These are phyloP conservation scores for Ptychobarbus kaznakovi DNA, from an alignment of 2,797 vertebrate species.

Conservation along the genomic window DNA sequence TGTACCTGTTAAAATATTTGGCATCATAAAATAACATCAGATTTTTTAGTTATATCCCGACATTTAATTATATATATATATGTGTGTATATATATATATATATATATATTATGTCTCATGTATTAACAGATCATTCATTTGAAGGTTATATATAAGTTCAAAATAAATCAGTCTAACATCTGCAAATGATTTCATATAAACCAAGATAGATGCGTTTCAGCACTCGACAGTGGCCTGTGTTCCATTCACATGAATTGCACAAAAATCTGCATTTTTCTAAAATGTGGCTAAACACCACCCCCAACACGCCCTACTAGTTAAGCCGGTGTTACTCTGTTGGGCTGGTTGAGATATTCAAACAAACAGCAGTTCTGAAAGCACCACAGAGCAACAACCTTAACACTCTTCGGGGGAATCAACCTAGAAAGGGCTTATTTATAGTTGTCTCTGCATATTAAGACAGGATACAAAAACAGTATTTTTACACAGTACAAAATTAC, in stretches of 20 bases:
- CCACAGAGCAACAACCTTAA: neutral
- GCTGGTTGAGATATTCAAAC: neutral
- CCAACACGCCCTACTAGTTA: neutral
- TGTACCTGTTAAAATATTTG: no score
- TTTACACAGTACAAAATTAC: conserved; percentile 14
- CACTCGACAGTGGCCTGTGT: neutral
- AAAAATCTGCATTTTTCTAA: neutral
- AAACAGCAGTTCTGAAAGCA: neutral
- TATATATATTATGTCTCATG: neutral
- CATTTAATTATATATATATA: neutral
- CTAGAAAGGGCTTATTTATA: neutral
- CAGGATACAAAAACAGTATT: neutral
- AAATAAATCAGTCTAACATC: neutral
- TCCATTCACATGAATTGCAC: neutral
- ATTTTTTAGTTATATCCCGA: no score
- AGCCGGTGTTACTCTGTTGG: neutral
- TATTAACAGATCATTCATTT: neutral
- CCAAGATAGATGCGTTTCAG: neutral
- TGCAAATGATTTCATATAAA: neutral
- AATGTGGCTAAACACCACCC: neutral
- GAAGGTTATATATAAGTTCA: neutral
- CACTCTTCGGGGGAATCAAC: neutral
- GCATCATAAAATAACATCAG: no score
- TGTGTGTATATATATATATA: neutral
- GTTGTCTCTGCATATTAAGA: conserved; percentile 5